Conservation (phyloP, 1,140 invertebrate genomes). For the Drosophila seguyi region DNA sequence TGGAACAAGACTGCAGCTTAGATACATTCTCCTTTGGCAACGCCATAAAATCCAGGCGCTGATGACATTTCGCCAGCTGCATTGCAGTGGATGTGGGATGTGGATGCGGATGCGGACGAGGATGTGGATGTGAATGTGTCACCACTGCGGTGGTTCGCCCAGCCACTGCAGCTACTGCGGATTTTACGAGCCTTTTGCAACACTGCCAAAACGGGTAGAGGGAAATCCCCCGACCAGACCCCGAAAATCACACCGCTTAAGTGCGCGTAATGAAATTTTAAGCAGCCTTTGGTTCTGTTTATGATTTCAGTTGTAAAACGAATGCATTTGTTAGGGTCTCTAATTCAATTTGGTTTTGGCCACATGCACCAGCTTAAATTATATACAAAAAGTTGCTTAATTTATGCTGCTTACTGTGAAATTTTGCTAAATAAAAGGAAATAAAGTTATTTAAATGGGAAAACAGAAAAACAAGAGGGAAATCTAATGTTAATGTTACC, state of each 20-base stretch:
- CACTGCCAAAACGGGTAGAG: not conserved
- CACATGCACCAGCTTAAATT: not conserved
- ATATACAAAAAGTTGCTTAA: conserved; percentile 7
- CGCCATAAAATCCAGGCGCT: conserved; percentile 67
- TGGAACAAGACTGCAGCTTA: conserved; percentile 55
- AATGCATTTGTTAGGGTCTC: conserved; percentile 25
- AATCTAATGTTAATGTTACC: too few species aligned
- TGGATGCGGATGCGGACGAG: conserved; percentile 13
- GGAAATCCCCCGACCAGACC: not conserved
- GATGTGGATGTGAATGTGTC: conserved; percentile 40
- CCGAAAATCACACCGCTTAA: conserved; percentile 54
- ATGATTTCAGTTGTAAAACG: conserved; percentile 47
- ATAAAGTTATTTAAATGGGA: not conserved
- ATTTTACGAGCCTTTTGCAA: conserved; percentile 66
- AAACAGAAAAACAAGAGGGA: not conserved
- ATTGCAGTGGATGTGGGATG: conserved; percentile 64
- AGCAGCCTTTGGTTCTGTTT: conserved; percentile 51
- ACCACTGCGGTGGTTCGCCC: conserved; percentile 24
- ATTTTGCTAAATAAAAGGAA: not conserved
- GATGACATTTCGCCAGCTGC: conserved; percentile 76
- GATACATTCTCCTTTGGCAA: conserved; percentile 65
- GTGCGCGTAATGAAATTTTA: conserved; percentile 64
- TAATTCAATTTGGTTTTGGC: conserved; percentile 41
- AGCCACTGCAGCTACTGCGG: conserved; percentile 32
- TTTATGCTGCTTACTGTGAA: not conserved